Evolutionary conservation across 2,113 vertebrate species (phyloP).

Genomic region (Saguinus imperator): DNA sequence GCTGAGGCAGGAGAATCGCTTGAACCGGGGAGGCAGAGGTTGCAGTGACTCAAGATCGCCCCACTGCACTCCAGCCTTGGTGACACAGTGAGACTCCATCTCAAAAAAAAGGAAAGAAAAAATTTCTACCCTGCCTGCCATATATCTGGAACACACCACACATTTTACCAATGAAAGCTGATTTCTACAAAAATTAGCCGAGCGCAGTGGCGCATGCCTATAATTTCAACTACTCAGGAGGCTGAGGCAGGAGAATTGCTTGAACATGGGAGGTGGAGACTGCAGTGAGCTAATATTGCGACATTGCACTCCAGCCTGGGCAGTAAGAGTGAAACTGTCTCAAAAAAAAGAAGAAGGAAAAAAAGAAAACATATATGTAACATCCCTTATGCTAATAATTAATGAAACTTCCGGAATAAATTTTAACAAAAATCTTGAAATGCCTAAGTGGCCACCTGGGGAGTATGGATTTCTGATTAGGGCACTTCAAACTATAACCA

Average conservation of each 20-base stretch:
- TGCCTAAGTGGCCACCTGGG: conserved; percentile 59
- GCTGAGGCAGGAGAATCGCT: too few species aligned
- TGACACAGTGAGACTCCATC: too few species aligned
- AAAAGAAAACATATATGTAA: neutral
- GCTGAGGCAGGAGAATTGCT: neutral
- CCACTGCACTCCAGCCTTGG: too few species aligned
- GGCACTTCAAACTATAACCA: conserved; percentile 54
- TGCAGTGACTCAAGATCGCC: too few species aligned
- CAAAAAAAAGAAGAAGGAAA: neutral
- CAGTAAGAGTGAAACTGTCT: neutral
- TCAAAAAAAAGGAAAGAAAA: too few species aligned
- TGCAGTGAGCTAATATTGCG: neutral
- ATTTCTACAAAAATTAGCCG: neutral
- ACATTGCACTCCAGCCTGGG: neutral
- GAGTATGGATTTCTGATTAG: conserved; percentile 60
- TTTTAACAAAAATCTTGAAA: conserved; percentile 64
- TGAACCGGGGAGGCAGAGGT: too few species aligned
- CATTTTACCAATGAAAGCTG: conserved; percentile 19
- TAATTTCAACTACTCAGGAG: neutral
- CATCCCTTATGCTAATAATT: conserved; percentile 61
- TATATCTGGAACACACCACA: neutral
- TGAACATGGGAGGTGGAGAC: neutral
- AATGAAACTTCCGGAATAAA: conserved; percentile 58
- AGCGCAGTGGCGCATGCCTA: neutral
- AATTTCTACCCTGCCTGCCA: neutral